A percentile compares a stretch with the other conserved stretches of the same genome.
Evolutionary conservation across 2,797 vertebrate genomes (phyloP).

Genomic region (Astyanax mexicanus): DNA sequence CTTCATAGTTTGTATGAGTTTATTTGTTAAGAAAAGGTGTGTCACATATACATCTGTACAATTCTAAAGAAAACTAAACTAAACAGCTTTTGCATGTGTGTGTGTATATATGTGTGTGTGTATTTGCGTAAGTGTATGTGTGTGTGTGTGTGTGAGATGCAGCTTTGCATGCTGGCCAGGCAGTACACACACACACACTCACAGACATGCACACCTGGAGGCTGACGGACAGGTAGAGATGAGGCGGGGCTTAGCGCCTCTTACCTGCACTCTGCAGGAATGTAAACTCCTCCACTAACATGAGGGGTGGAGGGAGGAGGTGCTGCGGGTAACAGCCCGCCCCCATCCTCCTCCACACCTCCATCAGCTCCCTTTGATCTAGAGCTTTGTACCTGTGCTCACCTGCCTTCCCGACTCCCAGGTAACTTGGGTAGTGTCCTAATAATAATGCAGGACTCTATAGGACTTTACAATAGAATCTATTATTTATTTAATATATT

Average conservation of each 20-base stretch:
- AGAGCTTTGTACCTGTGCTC: slow-evolving; percentile 53
- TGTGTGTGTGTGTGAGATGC: slow-evolving; percentile 2
- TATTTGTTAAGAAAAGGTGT: not conserved
- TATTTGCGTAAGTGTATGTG: slow-evolving; percentile 13
- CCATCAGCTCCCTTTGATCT: slow-evolving; percentile 54
- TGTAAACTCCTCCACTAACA: slow-evolving; percentile 66
- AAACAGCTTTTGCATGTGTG: not conserved
- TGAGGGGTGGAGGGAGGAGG: slow-evolving; percentile 25
- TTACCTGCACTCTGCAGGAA: slow-evolving; percentile 61
- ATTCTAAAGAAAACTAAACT: too few species aligned
- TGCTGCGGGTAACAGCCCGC: slow-evolving; percentile 7
- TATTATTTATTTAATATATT: too few species aligned
- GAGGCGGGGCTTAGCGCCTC: slow-evolving; percentile 49
- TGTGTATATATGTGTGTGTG: too few species aligned
- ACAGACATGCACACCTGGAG: slow-evolving; percentile 52
- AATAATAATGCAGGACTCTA: not conserved
- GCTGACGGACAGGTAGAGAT: slow-evolving; percentile 48
- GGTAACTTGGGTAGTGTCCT: not conserved
- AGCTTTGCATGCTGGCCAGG: slow-evolving; percentile 52
- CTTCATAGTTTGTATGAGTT: too few species aligned
- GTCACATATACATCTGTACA: too few species aligned
- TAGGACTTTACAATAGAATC: not conserved
- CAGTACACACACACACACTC: slow-evolving; percentile 1
- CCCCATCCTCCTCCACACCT: slow-evolving; percentile 33
- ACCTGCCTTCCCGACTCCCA: slow-evolving; percentile 47